phyloP scores from a whole-genome alignment of 2,113 vertebrate species.

The Galbula dea region DNA sequence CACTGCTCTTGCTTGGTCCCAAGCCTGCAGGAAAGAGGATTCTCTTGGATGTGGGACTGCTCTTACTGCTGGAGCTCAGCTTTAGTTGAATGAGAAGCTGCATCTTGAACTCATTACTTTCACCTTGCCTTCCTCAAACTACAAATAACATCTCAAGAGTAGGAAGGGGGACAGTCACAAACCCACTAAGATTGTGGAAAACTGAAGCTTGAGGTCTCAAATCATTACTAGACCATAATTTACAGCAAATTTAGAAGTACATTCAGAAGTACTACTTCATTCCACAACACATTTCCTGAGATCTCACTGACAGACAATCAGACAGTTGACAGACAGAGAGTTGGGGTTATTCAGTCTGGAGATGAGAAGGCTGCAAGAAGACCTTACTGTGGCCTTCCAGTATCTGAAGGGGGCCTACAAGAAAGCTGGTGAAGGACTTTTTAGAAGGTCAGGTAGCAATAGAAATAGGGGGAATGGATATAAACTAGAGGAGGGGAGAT shows the following conservation, averaged over 20 bases:
- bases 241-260: background rate
- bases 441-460: too few relatives aligned
- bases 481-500: too few relatives aligned
- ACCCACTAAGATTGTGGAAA: background rate
- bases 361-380: too few relatives aligned
- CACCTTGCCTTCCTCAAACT: background rate
- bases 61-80: background rate
- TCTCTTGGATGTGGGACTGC: background rate
- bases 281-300: background rate
- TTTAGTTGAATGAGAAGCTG: background rate
- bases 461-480: too few relatives aligned
- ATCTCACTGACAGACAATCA: background rate
- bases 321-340: too few relatives aligned
- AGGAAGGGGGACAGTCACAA: background rate
- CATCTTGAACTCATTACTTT: background rate
- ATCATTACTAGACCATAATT: background rate
- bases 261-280: fast-evolving
- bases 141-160: background rate
- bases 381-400: too few relatives aligned
- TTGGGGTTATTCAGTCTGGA: too few relatives aligned
- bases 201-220: background rate
- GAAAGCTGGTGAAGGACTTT: too few relatives aligned
- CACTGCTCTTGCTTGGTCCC: background rate
- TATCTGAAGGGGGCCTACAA: too few relatives aligned
- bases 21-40: background rate